Evolutionary conservation across 2,113 vertebrate species (phyloP), one percentile per base, ranked within the genome.

Genomic region (Leucosticte australis): DNA sequence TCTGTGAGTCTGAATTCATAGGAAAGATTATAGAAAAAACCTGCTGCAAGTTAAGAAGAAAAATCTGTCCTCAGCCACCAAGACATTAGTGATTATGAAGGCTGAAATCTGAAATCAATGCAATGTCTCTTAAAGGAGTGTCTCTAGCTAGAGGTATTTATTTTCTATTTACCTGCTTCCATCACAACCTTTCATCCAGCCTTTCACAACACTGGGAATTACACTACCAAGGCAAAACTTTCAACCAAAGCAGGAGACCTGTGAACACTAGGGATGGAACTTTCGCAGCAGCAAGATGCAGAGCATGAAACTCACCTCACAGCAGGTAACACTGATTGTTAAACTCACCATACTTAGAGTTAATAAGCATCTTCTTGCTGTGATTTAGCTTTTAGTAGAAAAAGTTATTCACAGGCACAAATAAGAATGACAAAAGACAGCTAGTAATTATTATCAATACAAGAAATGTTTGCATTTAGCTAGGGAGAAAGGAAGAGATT

Each of bases 181-280:
- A 42, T 75, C 50, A 55, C 62, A 81, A 46, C 27, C 49, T 85
- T 67, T 44, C 28, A 22, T 46, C 50, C 62, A 81, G 50, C 27
- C 49, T 85, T 67, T 44, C 28, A 22, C 10, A 63, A 30, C 6
- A 2, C 30, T n/a, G 35, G 17, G 33, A 70, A 83, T 67, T 52
- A 21, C 42, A 65, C 23, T 70, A 47, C 53, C 7, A 26, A 24
- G 53, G 42, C 26, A 63, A 83, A 82, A 69, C 21, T 62, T 89
- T 33, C 33, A 71, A 44, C 15, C 6, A 35, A 82, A 91, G 60
- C 1, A 64, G 27, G 31, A 92, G 6, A 26, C 23, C 37, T 79
- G 12, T 30, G 37, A 79, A 65, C 0, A 1, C 3, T 4, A 8
- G 12, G 23, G 30, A 49, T 3, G 6, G 42, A 68, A 20, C 8